Evolutionary conservation across 1,140 invertebrate genomes (phyloP), one percentile per base, ranked within the genome.

Genomic region (Drosophila nasuta): DNA sequence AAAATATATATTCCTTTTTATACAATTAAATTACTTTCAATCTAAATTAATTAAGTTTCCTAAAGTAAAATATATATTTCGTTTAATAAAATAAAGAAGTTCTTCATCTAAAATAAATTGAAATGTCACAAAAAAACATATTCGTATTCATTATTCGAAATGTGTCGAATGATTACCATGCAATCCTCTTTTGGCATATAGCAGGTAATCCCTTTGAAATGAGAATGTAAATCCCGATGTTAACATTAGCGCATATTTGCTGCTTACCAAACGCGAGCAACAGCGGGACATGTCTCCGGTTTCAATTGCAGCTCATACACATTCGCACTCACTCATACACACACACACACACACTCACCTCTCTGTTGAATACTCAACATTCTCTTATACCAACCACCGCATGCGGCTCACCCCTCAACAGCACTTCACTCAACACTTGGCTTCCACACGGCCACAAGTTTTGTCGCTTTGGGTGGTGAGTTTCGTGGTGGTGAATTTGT

Each of bases 361-460:
- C 10, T 6, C 30, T 10, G 52, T 35, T 30, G 1, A 11, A 38
- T 30, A 15, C n/a, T 33, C 59, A 15, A 11, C 7, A 43, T 17
- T 25, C 15, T 57, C 54, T 70, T 70, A 70, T 70, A 70, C 66
- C 43, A 25, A 2, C 57, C 46, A 51, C 58, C 35, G 1, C 56
- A n/a, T 33, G 20, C 48, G 28, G 7, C 35, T 1, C 35, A 45
- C 49, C 38, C n/a, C 49, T 8, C 56, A 52, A 8, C 49, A 11
- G 5, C 25, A 25, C 41, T 41, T 5, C n/a, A n/a, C 11, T 17
- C 15, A 2, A 8, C 51, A 45, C 20, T 76, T 60, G 58, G 20
- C 48, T 30, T 86, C 82, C 82, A 82, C 82, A 71, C 49, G 46
- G 67, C 82, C n/a, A 79, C 83, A 88, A 57, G 3, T 41, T 60